Percentiles rank a stretch among this genome's conserved stretches.
These are phyloP conservation scores for Eustalomyia histrio DNA, from an alignment of 2,888 invertebrate species.

Conservation along the genomic window DNA sequence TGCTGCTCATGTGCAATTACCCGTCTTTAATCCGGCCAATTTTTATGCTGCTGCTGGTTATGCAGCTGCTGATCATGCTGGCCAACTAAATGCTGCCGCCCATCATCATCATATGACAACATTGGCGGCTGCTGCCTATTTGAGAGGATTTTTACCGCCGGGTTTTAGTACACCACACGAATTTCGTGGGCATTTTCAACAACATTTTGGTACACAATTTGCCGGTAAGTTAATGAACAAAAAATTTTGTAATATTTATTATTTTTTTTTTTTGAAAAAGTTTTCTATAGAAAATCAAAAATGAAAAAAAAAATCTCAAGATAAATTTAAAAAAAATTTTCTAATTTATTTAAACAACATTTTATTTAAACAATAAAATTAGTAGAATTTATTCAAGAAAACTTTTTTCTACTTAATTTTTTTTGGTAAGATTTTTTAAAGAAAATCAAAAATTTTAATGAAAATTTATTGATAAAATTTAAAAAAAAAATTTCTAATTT, in stretches of 20 bases:
- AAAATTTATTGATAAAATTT: no score
- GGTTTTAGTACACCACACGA: slow-evolving; percentile 79
- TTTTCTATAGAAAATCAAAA: no score
- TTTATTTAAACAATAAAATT: no score
- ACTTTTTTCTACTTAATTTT: no score
- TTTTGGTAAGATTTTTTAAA: no score
- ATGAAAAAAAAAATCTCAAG: no score
- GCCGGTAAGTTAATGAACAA: slow-evolving; percentile 73
- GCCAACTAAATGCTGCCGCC: slow-evolving; percentile 76
- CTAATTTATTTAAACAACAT: no score
- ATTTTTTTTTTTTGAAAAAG: slow-evolving; percentile 10
- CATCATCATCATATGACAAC: slow-evolving; percentile 80
- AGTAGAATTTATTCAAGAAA: no score
- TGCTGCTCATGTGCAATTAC: slow-evolving; percentile 78
- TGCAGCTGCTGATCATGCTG: slow-evolving; percentile 74
- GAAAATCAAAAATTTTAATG: no score
- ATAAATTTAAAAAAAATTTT: no score
- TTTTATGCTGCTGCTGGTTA: slow-evolving; percentile 79
- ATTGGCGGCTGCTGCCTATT: slow-evolving; percentile 78
- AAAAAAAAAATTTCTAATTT: no score
- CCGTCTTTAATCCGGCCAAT: slow-evolving; percentile 79
- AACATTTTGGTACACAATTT: slow-evolving; percentile 79
- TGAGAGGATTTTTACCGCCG: slow-evolving; percentile 78
- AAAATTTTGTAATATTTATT: neutral
- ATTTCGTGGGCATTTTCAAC: slow-evolving; percentile 79